phyloP scores from a whole-genome alignment of 2,888 invertebrate species.

The Corbicula japonica region DNA sequence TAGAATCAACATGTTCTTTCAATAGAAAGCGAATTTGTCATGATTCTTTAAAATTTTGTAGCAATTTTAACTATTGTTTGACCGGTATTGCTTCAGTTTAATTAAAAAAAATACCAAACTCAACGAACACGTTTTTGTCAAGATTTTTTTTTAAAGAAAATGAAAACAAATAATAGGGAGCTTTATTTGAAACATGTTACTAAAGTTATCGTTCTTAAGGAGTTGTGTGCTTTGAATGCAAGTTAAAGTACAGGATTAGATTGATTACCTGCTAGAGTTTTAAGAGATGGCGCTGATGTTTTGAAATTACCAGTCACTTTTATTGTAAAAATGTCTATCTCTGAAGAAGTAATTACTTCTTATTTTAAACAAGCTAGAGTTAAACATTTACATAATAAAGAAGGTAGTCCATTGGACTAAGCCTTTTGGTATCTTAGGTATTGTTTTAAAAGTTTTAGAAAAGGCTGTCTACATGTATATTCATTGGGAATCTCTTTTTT shows the following conservation, averaged over 20 bases:
- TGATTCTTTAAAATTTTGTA: neutral
- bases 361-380: constrained; percentile 20
- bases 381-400: constrained; percentile 17
- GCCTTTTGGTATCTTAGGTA: constrained; percentile 3
- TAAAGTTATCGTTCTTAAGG: constrained; percentile 14
- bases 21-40: neutral
- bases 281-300: constrained; percentile 22
- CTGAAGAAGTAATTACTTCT: neutral
- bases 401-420: neutral
- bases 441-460: constrained; percentile 4
- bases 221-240: constrained; percentile 1
- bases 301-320: constrained; percentile 2
- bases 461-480: neutral
- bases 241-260: constrained; percentile 18
- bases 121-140: too few species aligned
- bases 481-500: too few species aligned
- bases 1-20: neutral
- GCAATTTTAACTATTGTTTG: neutral
- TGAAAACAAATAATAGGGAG: too few species aligned
- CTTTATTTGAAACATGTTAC: neutral
- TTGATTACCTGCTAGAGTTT: constrained; percentile 11
- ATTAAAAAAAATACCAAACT: neutral
- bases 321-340: constrained; percentile 13
- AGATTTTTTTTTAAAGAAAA: too few species aligned
- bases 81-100: neutral